Percentiles rank a stretch among this genome's conserved stretches.
Conservation (phyloP, 2,888 invertebrate genomes). For the Drosophila tanythrix region DNA sequence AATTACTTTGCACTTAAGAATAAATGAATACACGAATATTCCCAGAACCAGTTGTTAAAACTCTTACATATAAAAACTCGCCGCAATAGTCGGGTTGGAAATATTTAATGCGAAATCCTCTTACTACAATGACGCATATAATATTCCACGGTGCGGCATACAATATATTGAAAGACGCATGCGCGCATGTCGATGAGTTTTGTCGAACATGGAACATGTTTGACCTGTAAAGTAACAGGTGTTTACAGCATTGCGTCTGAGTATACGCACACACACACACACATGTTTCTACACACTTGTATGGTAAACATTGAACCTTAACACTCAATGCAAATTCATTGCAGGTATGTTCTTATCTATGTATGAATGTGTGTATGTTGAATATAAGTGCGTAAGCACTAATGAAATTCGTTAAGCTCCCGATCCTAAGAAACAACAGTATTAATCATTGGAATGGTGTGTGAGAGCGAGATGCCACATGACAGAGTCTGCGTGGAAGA, state of each 20-base stretch:
- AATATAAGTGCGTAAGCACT: slow-evolving; percentile 3
- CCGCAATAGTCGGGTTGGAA: background rate
- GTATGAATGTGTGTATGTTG: background rate
- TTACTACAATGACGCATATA: background rate
- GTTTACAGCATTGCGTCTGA: slow-evolving; percentile 38
- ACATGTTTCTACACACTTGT: slow-evolving; percentile 30
- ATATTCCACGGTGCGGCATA: slow-evolving; percentile 36
- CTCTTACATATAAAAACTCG: background rate
- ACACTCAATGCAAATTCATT: slow-evolving; percentile 34
- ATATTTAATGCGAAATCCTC: background rate
- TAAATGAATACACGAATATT: background rate
- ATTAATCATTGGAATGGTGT: slow-evolving; percentile 4
- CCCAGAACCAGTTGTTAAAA: background rate
- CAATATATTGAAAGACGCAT: slow-evolving; percentile 47
- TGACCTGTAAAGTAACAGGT: slow-evolving; percentile 63
- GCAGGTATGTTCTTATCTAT: slow-evolving; percentile 9
- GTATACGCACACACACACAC: background rate
- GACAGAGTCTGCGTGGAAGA: background rate
- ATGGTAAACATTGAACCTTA: slow-evolving; percentile 33
- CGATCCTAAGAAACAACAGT: background rate
- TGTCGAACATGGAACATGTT: slow-evolving; percentile 52
- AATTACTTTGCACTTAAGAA: background rate
- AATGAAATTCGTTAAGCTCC: slow-evolving; percentile 8
- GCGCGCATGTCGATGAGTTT: slow-evolving; percentile 49
- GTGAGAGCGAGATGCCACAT: slow-evolving; percentile 3